Percentiles rank a stretch among this genome's conserved stretches.
Evolutionary conservation across 2,888 invertebrate genomes (phyloP).

Genomic region (Lacanobia wlatinum): DNA sequence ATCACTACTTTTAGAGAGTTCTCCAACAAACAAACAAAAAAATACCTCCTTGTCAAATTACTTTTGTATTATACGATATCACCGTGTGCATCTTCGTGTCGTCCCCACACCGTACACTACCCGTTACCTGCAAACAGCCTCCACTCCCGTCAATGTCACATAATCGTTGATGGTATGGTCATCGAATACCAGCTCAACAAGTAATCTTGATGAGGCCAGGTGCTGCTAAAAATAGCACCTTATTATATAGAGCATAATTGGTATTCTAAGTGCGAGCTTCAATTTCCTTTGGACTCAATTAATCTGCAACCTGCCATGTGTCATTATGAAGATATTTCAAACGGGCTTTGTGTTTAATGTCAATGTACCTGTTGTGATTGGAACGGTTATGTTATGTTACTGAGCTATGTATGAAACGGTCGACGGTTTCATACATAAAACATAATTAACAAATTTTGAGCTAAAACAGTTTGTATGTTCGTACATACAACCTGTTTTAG

Average conservation of each 20-base stretch:
- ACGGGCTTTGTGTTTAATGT: slow-evolving; percentile 10
- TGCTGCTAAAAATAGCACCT: slow-evolving; percentile 80
- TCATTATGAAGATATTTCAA: slow-evolving; percentile 60
- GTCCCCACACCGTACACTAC: slow-evolving; percentile 4
- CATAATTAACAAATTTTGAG: too few species aligned
- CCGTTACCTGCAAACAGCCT: slow-evolving; percentile 22
- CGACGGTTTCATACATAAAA: too few species aligned
- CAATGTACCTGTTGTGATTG: slow-evolving; percentile 24
- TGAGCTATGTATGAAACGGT: too few species aligned
- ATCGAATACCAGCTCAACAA: slow-evolving; percentile 76
- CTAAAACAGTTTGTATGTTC: too few species aligned
- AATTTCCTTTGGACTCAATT: slow-evolving; percentile 77
- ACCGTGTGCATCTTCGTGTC: slow-evolving; percentile 5
- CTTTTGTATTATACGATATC: too few species aligned
- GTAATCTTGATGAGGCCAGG: slow-evolving; percentile 77
- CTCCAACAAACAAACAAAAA: too few species aligned
- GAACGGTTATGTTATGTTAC: neutral
- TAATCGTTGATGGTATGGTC: slow-evolving; percentile 60
- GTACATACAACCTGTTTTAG: neutral
- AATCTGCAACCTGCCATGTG: slow-evolving; percentile 71
- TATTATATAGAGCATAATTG: slow-evolving; percentile 77
- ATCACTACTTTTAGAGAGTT: too few species aligned
- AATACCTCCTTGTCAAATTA: too few species aligned
- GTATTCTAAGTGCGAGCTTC: slow-evolving; percentile 73
- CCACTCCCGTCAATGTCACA: slow-evolving; percentile 63